phyloP scores from a whole-genome alignment of 2,113 vertebrate genomes.

The Orycteropus afer region DNA sequence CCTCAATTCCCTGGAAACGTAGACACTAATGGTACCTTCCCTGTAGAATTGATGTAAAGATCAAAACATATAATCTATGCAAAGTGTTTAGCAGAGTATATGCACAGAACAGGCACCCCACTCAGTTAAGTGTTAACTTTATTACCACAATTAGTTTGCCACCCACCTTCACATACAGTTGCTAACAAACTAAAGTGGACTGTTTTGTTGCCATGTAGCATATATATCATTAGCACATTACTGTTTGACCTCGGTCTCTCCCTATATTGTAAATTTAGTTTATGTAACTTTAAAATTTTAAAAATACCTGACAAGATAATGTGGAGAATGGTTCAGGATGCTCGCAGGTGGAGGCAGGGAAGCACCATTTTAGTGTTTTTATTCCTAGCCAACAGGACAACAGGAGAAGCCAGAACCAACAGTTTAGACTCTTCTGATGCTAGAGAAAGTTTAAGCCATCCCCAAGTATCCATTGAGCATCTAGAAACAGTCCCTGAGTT shows the following conservation, averaged over 20 bases:
- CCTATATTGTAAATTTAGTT: conserved; percentile 37
- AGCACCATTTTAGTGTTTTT: not conserved
- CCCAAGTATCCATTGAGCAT: not conserved
- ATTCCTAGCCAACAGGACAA: not conserved
- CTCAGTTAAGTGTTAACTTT: not conserved
- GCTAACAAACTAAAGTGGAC: not conserved
- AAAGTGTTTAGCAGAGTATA: not conserved
- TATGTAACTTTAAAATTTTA: not conserved
- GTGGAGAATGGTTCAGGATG: not conserved
- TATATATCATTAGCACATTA: not conserved
- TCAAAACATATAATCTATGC: not conserved
- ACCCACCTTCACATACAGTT: not conserved
- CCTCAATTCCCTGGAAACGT: not conserved
- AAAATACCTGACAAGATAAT: not conserved
- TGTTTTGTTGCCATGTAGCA: not conserved
- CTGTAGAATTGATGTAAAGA: not conserved
- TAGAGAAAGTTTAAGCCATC: not conserved
- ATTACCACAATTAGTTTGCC: conserved; percentile 1
- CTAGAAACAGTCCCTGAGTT: too few relatives aligned
- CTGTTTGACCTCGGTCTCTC: not conserved
- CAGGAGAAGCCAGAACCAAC: not conserved
- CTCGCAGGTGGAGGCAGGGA: not conserved
- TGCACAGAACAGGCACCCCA: not conserved
- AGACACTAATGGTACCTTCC: not conserved
- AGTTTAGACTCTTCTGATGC: not conserved